Conservation (phyloP, 2,113 vertebrate species). For the Nestor notabilis region DNA sequence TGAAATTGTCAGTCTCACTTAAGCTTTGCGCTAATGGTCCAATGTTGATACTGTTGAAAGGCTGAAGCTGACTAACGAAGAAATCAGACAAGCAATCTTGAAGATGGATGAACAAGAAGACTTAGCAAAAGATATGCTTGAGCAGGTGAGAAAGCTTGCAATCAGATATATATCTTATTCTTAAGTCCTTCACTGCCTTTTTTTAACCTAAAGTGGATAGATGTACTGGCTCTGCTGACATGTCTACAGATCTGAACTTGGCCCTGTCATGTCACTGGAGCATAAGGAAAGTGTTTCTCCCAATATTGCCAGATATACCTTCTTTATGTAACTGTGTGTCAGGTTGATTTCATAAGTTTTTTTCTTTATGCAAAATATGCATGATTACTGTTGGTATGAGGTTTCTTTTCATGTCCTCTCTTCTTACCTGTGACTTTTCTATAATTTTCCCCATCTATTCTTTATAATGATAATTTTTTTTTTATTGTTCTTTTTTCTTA, state of each 20-base stretch:
- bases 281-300: not conserved
- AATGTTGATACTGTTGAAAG: constrained; percentile 68
- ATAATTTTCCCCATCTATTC: not conserved
- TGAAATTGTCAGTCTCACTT: not conserved
- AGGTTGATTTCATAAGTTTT: not conserved
- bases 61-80: constrained; percentile 94
- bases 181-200: not conserved
- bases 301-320: not conserved
- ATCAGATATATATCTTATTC: not conserved
- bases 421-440: not conserved
- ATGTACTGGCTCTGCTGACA: not conserved
- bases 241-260: not conserved
- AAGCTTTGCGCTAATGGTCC: not conserved
- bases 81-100: constrained; percentile 91
- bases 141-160: constrained; percentile 83
- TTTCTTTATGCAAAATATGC: not conserved
- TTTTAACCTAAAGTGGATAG: not conserved
- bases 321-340: not conserved
- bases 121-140: constrained; percentile 96
- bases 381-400: not conserved
- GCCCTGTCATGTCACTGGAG: not conserved
- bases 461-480: not conserved
- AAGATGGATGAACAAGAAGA: constrained; percentile 98
- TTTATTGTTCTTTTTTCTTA: not conserved
- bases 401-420: not conserved